Evolutionary conservation across 2,888 invertebrate species (phyloP).

Genomic region (Cryptocephalus moraei): DNA sequence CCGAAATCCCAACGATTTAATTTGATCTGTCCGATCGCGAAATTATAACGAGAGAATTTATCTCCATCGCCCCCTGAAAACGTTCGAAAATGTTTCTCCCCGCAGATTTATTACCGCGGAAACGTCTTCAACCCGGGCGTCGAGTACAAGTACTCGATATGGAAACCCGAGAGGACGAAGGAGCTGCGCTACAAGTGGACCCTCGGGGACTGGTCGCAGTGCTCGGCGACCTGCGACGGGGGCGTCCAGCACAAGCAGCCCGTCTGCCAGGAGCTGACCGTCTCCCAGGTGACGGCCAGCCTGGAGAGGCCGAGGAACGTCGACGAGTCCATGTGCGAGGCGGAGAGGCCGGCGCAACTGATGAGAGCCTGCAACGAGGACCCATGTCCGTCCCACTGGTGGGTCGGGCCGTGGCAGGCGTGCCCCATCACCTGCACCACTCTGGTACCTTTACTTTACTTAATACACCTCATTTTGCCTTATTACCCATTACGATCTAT

Average conservation of each 20-base stretch:
- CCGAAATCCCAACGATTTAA: too few species aligned
- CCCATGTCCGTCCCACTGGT: conserved; percentile 69
- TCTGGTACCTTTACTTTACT: too few species aligned
- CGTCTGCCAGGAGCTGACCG: conserved; percentile 37
- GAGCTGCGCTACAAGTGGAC: conserved; percentile 61
- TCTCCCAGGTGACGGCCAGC: conserved; percentile 38
- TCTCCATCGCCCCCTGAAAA: too few species aligned
- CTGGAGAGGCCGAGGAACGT: conserved; percentile 34
- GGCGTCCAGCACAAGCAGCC: conserved; percentile 53
- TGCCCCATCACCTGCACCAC: conserved; percentile 57
- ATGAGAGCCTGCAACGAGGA: conserved; percentile 56
- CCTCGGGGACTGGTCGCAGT: conserved; percentile 71
- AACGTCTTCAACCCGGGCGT: conserved; percentile 70
- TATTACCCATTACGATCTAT: too few species aligned
- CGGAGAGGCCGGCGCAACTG: conserved; percentile 47
- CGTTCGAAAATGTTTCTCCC: too few species aligned
- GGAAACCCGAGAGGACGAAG: conserved; percentile 47
- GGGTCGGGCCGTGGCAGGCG: conserved; percentile 78
- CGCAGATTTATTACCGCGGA: conserved; percentile 60
- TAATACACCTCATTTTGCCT: too few species aligned
- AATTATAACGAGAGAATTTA: too few species aligned
- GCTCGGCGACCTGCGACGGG: conserved; percentile 67
- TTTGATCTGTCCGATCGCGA: too few species aligned
- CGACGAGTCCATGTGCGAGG: conserved; percentile 32
- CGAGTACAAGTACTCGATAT: conserved; percentile 73